Percentiles rank a stretch among this genome's conserved stretches.
Conservation (phyloP, 2,888 invertebrate genomes). For the Sepioteuthis lessoniana region DNA sequence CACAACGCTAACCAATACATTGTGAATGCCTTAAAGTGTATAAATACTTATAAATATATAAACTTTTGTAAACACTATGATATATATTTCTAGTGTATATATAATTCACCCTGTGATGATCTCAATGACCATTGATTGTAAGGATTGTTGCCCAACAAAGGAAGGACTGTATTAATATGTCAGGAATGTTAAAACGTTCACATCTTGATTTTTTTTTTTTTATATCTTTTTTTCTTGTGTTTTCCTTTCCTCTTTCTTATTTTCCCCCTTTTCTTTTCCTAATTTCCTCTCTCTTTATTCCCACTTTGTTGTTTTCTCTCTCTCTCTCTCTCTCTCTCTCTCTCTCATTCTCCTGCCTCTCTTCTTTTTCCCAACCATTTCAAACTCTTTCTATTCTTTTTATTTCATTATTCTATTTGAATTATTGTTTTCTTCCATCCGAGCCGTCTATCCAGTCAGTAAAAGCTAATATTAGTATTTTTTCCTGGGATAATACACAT, state of each 20-base stretch:
- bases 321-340: background rate
- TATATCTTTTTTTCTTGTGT: background rate
- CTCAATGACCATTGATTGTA: background rate
- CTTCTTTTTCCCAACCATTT: background rate
- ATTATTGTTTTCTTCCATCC: background rate
- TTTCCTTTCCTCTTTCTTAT: background rate
- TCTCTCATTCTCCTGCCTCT: background rate
- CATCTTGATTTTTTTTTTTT: background rate
- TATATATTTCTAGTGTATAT: background rate
- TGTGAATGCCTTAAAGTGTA: too few relatives aligned
- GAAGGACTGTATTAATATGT: background rate
- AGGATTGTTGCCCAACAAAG: background rate
- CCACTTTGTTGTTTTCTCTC: background rate
- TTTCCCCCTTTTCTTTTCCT: background rate
- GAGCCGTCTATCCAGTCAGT: background rate
- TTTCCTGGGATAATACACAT: slow-evolving; percentile 2
- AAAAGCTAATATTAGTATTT: background rate
- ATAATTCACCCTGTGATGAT: background rate
- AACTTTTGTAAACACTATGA: too few relatives aligned
- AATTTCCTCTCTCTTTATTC: background rate
- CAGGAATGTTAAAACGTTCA: background rate
- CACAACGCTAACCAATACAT: too few relatives aligned
- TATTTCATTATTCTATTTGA: background rate
- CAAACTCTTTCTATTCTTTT: background rate
- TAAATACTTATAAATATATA: too few relatives aligned